Evolutionary conservation across 2,113 vertebrate genomes (phyloP).

Genomic region (Ageneiosus marmoratus): DNA sequence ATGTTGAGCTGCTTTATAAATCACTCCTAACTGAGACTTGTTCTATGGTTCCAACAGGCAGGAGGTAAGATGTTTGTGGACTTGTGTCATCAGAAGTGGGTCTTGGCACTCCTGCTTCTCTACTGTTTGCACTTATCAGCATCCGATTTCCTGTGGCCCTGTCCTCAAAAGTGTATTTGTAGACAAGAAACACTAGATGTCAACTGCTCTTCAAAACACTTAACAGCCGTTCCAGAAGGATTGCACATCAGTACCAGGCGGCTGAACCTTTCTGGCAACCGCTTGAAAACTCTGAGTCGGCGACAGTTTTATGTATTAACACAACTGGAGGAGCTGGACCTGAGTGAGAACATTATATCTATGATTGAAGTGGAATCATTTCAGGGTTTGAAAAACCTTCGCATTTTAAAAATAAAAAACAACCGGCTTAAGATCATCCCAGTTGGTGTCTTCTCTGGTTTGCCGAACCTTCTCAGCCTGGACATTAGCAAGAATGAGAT

Average conservation of each 20-base stretch:
- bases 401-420: conserved; percentile 72
- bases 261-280: conserved; percentile 84
- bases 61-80: conserved; percentile 75
- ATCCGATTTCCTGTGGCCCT: conserved; percentile 60
- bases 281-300: conserved; percentile 76
- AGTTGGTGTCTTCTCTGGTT: conserved; percentile 79
- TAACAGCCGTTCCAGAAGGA: conserved; percentile 75
- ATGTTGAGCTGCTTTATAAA: not conserved
- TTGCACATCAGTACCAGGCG: conserved; percentile 73
- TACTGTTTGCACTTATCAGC: conserved; percentile 60
- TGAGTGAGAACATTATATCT: conserved; percentile 83
- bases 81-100: conserved; percentile 66
- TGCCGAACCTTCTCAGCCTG: conserved; percentile 74
- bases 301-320: conserved; percentile 78
- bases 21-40: not conserved
- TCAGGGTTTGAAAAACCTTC: conserved; percentile 74
- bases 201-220: conserved; percentile 78
- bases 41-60: conserved; percentile 58
- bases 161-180: conserved; percentile 79
- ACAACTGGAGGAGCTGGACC: conserved; percentile 82
- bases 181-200: conserved; percentile 71
- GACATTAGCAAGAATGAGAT: conserved; percentile 87
- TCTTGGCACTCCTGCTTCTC: conserved; percentile 67
- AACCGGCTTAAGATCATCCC: conserved; percentile 84
- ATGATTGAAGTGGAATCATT: conserved; percentile 86